phyloP scores from a whole-genome alignment of 1,140 invertebrate genomes.

The Aphelenchoides besseyi region DNA sequence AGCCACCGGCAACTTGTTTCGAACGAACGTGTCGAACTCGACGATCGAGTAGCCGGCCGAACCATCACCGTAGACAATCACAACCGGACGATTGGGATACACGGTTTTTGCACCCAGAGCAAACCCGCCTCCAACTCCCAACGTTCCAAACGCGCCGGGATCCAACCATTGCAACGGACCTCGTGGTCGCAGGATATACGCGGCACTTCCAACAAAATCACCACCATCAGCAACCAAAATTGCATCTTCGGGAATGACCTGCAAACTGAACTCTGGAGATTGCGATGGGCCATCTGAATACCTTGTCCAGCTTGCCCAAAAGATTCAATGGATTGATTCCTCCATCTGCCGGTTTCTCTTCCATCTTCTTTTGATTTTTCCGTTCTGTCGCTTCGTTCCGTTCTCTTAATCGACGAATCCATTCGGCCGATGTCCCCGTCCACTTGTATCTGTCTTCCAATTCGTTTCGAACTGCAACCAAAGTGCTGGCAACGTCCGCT shows the following conservation, averaged over 20 bases:
- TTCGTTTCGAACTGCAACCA: constrained; percentile 59
- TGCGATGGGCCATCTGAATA: neutral
- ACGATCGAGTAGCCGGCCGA: constrained; percentile 70
- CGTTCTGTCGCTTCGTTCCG: constrained; percentile 68
- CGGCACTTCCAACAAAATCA: constrained; percentile 66
- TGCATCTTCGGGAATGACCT: constrained; percentile 56
- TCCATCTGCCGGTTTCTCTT: constrained; percentile 65
- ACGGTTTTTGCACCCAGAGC: constrained; percentile 71
- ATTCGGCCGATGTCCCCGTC: constrained; percentile 62
- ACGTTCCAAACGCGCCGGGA: constrained; percentile 69
- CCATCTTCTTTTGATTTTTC: constrained; percentile 67
- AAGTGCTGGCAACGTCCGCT: constrained; percentile 68
- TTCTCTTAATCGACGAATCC: constrained; percentile 66
- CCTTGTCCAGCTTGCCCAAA: constrained; percentile 67
- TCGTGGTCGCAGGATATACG: constrained; percentile 69
- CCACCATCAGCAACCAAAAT: constrained; percentile 68
- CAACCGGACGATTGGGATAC: constrained; percentile 69
- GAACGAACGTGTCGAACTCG: constrained; percentile 71
- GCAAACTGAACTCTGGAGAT: constrained; percentile 63
- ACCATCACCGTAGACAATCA: constrained; percentile 72
- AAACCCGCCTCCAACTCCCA: constrained; percentile 72
- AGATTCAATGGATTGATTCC: constrained; percentile 70
- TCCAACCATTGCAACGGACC: constrained; percentile 70
- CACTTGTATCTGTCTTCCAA: constrained; percentile 50
- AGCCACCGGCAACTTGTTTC: constrained; percentile 69